Conservation (phyloP, 2,113 vertebrate genomes). For the Cromileptes altivelis region DNA sequence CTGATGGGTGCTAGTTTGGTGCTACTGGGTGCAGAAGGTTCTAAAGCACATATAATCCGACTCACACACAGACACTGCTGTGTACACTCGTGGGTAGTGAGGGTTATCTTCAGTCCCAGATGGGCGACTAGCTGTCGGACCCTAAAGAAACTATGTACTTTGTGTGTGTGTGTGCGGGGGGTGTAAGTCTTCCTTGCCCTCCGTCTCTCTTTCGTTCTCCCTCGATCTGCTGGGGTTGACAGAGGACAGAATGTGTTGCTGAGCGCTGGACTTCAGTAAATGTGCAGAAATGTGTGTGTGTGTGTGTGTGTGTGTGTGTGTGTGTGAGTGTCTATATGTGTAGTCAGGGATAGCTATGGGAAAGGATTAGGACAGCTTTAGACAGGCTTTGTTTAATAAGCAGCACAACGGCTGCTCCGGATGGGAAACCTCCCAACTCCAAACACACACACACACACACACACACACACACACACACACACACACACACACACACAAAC, state of each 20-base stretch:
- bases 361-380: slow-evolving; percentile 87
- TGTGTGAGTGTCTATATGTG: slow-evolving; percentile 66
- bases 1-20: slow-evolving; percentile 30
- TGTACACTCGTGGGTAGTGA: background rate
- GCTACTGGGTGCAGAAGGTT: slow-evolving; percentile 20
- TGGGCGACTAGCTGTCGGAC: slow-evolving; percentile 40
- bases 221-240: slow-evolving; percentile 57
- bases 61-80: slow-evolving; percentile 4
- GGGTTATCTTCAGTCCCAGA: slow-evolving; percentile 75
- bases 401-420: slow-evolving; percentile 79
- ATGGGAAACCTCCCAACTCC: slow-evolving; percentile 77
- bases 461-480: slow-evolving; percentile 30
- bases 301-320: slow-evolving; percentile 65
- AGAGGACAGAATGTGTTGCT: slow-evolving; percentile 78
- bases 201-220: slow-evolving; percentile 3
- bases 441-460: slow-evolving; percentile 50
- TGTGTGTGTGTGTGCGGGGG: slow-evolving; percentile 6
- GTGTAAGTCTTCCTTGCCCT: background rate
- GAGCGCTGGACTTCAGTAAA: slow-evolving; percentile 78
- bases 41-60: slow-evolving; percentile 36
- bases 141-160: slow-evolving; percentile 37
- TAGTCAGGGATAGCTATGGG: slow-evolving; percentile 80
- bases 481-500: slow-evolving; percentile 28
- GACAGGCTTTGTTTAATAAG: slow-evolving; percentile 86
- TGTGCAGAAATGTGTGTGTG: slow-evolving; percentile 67